Conservation (phyloP, 2,888 invertebrate species). For the Chloromyia formosa region DNA sequence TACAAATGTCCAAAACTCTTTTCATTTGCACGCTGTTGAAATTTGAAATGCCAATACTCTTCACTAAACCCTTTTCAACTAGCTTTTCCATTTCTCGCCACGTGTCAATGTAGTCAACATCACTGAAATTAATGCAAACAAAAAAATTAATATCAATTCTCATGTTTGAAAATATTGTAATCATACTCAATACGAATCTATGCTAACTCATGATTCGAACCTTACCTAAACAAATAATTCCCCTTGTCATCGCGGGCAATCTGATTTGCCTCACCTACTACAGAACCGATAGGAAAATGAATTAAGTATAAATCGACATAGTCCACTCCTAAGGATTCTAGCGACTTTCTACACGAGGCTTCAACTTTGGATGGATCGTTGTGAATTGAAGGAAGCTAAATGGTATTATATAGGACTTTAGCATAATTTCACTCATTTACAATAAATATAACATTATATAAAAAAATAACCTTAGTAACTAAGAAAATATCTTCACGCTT, state of each 20-base stretch:
- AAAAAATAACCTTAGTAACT: conserved; percentile 55
- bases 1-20: conserved; percentile 71
- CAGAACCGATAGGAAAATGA: conserved; percentile 79
- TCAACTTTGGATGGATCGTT: conserved; percentile 82
- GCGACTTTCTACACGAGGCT: conserved; percentile 71
- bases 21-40: conserved; percentile 83
- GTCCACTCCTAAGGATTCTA: conserved; percentile 76
- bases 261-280: too few species aligned
- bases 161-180: background rate
- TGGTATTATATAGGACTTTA: background rate
- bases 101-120: conserved; percentile 79
- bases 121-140: conserved; percentile 60
- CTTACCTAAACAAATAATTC: conserved; percentile 43
- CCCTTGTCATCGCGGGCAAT: too few species aligned
- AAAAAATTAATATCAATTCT: too few species aligned
- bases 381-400: conserved; percentile 85
- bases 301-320: conserved; percentile 85
- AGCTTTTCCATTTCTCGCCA: conserved; percentile 85
- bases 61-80: conserved; percentile 73
- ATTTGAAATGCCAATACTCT: conserved; percentile 86
- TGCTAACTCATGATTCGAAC: background rate
- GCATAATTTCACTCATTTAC: background rate
- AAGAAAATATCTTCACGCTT: conserved; percentile 62
- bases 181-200: background rate
- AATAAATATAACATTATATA: conserved; percentile 29